These are phyloP conservation scores for Formica selysi DNA, from an alignment of 1,140 invertebrate species.

Conservation along the genomic window DNA sequence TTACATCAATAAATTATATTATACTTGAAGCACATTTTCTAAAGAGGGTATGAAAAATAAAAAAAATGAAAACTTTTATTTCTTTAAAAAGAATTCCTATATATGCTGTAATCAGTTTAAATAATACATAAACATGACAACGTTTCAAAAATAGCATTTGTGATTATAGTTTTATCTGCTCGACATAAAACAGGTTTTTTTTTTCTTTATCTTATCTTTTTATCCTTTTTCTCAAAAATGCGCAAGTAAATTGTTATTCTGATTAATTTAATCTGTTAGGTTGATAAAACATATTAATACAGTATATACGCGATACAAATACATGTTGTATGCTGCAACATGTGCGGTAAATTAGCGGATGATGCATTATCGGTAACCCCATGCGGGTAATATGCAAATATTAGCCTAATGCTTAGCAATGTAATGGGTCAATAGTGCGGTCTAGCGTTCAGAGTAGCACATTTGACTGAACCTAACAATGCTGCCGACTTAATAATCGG, in stretches of 20 bases:
- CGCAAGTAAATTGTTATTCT: not conserved
- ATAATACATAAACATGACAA: not conserved
- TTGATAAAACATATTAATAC: not conserved
- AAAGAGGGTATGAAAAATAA: not conserved
- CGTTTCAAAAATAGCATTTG: not conserved
- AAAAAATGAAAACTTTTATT: not conserved
- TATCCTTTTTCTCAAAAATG: not conserved
- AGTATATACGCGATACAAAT: not conserved
- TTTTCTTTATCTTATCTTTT: not conserved
- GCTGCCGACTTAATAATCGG: not conserved
- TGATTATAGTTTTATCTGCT: not conserved
- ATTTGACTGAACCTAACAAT: constrained; percentile 24
- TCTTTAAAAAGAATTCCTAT: not conserved
- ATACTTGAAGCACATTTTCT: not conserved
- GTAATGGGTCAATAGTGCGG: constrained; percentile 41
- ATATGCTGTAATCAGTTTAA: not conserved
- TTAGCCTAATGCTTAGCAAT: constrained; percentile 49
- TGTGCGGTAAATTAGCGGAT: constrained; percentile 28
- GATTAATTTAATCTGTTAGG: not conserved
- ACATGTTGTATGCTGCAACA: not conserved
- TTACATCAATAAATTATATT: not conserved
- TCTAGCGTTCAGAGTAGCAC: constrained; percentile 1
- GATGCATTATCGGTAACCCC: constrained; percentile 43
- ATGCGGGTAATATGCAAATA: constrained; percentile 36
- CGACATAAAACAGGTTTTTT: not conserved